phyloP scores from a whole-genome alignment of 2,113 vertebrate species.

The Percina caprodes region DNA sequence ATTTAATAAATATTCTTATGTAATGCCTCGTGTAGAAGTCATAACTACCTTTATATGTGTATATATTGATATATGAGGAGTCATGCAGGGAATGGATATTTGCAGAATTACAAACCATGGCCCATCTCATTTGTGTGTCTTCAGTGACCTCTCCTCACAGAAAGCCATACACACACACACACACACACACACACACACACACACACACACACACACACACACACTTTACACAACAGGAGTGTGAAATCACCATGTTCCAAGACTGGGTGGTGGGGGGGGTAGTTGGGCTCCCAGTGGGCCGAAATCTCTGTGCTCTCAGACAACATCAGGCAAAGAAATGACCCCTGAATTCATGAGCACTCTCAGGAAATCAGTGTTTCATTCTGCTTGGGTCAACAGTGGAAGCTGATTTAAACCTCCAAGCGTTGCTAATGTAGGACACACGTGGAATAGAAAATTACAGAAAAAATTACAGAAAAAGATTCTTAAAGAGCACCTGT shows the following conservation, averaged over 20 bases:
- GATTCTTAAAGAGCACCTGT: background rate
- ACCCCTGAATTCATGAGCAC: conserved; percentile 60
- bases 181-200: too few relatives aligned
- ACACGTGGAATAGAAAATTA: conserved; percentile 25
- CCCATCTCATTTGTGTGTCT: conserved; percentile 60
- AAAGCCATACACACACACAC: conserved; percentile 65
- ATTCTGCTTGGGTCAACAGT: conserved; percentile 33
- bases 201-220: too few relatives aligned
- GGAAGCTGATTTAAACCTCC: conserved; percentile 52
- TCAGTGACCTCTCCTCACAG: conserved; percentile 68
- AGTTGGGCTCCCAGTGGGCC: conserved; percentile 34
- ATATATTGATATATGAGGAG: conserved; percentile 26
- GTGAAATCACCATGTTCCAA: conserved; percentile 83
- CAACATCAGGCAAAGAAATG: conserved; percentile 52
- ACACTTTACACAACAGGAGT: conserved; percentile 76
- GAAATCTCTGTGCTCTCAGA: conserved; percentile 46
- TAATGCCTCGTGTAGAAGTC: conserved; percentile 1
- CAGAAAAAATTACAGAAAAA: conserved; percentile 17
- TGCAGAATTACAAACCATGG: conserved; percentile 65
- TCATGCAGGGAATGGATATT: conserved; percentile 53
- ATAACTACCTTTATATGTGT: conserved; percentile 9
- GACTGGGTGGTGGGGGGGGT: conserved; percentile 12
- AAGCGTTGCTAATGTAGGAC: conserved; percentile 12
- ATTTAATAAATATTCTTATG: background rate
- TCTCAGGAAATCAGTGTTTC: conserved; percentile 57